Percentiles rank a stretch among this genome's conserved stretches.
Conservation (phyloP, 2,797 vertebrate genomes). For the Acanthurus leucopareius region DNA sequence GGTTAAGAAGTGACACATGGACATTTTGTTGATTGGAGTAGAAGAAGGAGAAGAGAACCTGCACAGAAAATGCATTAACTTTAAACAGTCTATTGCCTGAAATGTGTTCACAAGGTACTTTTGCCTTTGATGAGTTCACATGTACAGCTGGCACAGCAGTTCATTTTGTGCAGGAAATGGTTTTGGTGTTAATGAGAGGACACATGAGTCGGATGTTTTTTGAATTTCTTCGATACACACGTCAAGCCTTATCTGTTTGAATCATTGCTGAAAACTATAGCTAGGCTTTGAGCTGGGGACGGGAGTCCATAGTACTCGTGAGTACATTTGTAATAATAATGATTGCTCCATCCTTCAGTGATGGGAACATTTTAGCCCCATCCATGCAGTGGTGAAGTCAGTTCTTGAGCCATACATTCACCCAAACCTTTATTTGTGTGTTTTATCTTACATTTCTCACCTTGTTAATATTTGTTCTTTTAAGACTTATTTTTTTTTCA, state of each 20-base stretch:
- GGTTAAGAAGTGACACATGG: constrained; percentile 14
- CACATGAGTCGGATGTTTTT: not conserved
- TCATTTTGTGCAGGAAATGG: constrained; percentile 24
- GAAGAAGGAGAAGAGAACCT: constrained; percentile 23
- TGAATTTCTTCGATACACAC: constrained; percentile 63
- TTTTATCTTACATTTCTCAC: constrained; percentile 59
- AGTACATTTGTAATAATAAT: constrained; percentile 63
- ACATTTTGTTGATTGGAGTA: constrained; percentile 12
- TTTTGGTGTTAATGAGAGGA: constrained; percentile 20
- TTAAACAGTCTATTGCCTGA: constrained; percentile 32
- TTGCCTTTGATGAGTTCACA: constrained; percentile 13
- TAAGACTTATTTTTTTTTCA: constrained; percentile 32
- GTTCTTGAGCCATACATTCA: constrained; percentile 76
- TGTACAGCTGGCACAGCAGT: constrained; percentile 8
- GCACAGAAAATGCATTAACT: constrained; percentile 35
- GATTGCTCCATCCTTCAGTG: constrained; percentile 71
- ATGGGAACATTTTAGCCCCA: constrained; percentile 57
- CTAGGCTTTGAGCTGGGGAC: too few relatives aligned
- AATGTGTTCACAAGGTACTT: constrained; percentile 22
- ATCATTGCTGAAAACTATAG: constrained; percentile 41
- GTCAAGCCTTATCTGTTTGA: constrained; percentile 81
- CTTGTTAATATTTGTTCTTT: constrained; percentile 48
- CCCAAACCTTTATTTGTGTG: constrained; percentile 56
- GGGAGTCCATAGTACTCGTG: too few relatives aligned
- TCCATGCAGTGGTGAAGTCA: constrained; percentile 61